Evolutionary conservation across 2,113 vertebrate species (phyloP).

Genomic region (Gasterosteus aculeatus): DNA sequence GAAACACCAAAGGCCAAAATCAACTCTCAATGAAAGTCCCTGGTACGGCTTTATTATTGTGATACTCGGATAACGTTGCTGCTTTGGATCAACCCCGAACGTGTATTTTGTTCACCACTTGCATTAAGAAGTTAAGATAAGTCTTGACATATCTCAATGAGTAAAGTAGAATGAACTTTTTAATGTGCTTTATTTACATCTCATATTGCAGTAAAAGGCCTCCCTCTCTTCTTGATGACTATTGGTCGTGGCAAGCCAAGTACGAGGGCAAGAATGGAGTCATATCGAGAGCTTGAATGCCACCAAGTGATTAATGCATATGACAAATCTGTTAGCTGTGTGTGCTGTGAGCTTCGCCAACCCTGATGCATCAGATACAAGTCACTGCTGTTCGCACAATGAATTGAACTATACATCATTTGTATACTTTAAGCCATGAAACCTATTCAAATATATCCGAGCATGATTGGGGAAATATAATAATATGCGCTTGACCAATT

Average conservation of each 20-base stretch:
- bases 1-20: neutral
- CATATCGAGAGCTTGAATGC: conserved; percentile 20
- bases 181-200: neutral
- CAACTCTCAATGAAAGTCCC: neutral
- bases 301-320: conserved; percentile 38
- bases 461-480: neutral
- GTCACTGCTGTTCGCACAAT: neutral
- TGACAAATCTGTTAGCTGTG: conserved; percentile 24
- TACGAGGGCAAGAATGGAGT: conserved; percentile 26
- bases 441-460: neutral
- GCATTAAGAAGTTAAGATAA: no score
- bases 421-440: neutral
- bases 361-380: neutral
- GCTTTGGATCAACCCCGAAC: neutral
- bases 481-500: neutral
- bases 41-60: neutral
- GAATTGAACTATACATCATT: neutral
- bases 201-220: neutral
- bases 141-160: neutral
- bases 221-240: conserved; percentile 2
- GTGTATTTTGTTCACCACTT: no score
- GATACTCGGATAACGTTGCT: neutral
- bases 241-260: neutral
- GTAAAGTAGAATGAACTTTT: neutral
- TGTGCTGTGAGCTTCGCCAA: neutral